phyloP scores from a whole-genome alignment of 2,797 vertebrate species.

The Fundulus diaphanus region DNA sequence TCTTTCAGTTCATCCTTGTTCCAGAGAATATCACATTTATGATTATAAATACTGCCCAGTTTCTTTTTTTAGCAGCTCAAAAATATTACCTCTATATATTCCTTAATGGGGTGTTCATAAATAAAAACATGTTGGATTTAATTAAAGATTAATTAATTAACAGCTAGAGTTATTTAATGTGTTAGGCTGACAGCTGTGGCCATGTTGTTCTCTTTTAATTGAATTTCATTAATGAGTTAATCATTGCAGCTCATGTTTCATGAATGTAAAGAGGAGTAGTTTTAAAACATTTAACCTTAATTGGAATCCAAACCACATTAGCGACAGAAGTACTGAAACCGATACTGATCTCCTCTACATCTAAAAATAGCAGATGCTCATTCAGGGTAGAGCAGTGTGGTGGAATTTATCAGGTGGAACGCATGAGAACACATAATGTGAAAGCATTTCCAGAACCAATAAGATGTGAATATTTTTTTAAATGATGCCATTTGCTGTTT shows the following conservation, averaged over 20 bases:
- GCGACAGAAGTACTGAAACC: not conserved
- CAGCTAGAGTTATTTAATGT: not conserved
- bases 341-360: no score
- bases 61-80: no score
- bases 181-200: not conserved
- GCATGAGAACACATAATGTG: not conserved
- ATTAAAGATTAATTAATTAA: not conserved
- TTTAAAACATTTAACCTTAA: not conserved
- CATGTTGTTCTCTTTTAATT: slow-evolving; percentile 8
- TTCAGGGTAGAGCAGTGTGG: not conserved
- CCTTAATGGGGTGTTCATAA: not conserved
- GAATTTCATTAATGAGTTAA: slow-evolving; percentile 5
- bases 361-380: not conserved
- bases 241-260: slow-evolving; percentile 4
- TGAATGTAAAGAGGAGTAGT: not conserved
- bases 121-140: not conserved
- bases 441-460: not conserved
- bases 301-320: not conserved
- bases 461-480: not conserved
- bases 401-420: not conserved
- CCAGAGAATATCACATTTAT: no score
- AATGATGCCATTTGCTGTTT: not conserved
- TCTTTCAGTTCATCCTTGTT: not conserved
- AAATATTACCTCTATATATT: no score
- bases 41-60: no score